These are phyloP conservation scores for Austrolebias charrua DNA, from an alignment of 2,797 vertebrate genomes.

Conservation along the genomic window DNA sequence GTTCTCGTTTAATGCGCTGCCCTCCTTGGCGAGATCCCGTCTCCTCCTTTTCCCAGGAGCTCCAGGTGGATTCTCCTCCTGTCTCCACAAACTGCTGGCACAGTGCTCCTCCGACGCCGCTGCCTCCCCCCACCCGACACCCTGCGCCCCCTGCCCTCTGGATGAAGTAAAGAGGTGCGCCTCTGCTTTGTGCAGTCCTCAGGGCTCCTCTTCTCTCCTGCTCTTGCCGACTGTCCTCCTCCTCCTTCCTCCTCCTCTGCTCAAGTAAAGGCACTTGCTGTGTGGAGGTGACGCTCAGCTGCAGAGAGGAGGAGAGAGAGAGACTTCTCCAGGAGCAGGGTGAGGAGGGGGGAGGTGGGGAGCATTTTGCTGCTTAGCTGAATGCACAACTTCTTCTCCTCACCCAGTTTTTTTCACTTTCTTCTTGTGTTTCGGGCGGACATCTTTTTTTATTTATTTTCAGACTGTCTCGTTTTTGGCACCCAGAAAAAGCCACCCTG, in stretches of 20 bases:
- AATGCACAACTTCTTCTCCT: slow-evolving; percentile 75
- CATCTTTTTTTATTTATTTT: slow-evolving; percentile 25
- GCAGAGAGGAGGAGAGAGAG: slow-evolving; percentile 35
- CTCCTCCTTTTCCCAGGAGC: slow-evolving; percentile 54
- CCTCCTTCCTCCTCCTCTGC: slow-evolving; percentile 63
- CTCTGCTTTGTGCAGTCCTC: slow-evolving; percentile 31
- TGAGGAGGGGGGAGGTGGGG: slow-evolving; percentile 32
- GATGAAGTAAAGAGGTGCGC: slow-evolving; percentile 51
- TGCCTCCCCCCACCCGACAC: slow-evolving; percentile 21
- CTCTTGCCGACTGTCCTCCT: slow-evolving; percentile 48
- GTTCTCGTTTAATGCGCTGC: slow-evolving; percentile 51
- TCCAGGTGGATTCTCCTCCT: slow-evolving; percentile 51
- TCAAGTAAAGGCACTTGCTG: slow-evolving; percentile 77
- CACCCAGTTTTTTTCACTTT: slow-evolving; percentile 34
- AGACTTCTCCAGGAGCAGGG: slow-evolving; percentile 59
- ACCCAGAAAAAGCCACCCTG: slow-evolving; percentile 28
- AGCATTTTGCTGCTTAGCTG: slow-evolving; percentile 68
- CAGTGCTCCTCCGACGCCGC: slow-evolving; percentile 33
- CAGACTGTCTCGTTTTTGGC: slow-evolving; percentile 35
- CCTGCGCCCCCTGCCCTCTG: slow-evolving; percentile 31
- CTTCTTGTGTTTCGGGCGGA: slow-evolving; percentile 47
- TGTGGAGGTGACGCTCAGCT: slow-evolving; percentile 72
- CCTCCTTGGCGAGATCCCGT: slow-evolving; percentile 52
- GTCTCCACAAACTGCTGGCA: slow-evolving; percentile 49
- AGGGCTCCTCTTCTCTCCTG: not conserved